Evolutionary conservation across 2,797 vertebrate species (phyloP).

Genomic region (Pseudotriccus pelzelni): DNA sequence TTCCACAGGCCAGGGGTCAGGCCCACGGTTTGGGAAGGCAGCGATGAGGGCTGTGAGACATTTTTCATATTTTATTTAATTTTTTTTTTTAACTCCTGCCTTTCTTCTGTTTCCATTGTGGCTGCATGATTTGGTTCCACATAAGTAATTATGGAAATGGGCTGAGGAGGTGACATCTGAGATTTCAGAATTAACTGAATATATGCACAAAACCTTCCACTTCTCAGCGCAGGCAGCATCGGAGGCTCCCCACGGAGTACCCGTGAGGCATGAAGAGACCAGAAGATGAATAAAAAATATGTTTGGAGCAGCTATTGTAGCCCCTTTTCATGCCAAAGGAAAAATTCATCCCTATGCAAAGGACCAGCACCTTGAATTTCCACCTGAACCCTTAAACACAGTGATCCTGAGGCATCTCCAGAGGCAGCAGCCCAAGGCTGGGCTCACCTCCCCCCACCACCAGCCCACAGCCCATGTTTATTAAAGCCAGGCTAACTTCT

Average conservation of each 20-base stretch:
- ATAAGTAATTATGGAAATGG: constrained; percentile 37
- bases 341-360: background rate
- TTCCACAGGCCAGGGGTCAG: background rate
- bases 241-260: background rate
- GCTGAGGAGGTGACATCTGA: constrained; percentile 8
- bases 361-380: background rate
- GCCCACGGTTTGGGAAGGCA: background rate
- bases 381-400: background rate
- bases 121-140: background rate
- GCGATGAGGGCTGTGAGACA: accelerated
- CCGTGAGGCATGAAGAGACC: background rate
- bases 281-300: constrained; percentile 8
- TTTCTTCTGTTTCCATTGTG: background rate
- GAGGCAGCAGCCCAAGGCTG: background rate
- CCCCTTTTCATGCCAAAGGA: background rate
- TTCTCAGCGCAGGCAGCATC: background rate
- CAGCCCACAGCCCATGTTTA: background rate
- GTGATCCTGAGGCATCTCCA: background rate
- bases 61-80: background rate
- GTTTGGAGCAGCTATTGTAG: background rate
- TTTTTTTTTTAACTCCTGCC: background rate
- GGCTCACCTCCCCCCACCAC: background rate
- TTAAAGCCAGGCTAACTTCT: background rate
- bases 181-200: constrained; percentile 42
- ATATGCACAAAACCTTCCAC: constrained; percentile 21